These are phyloP conservation scores for Zaprionus kolodkinae DNA, from an alignment of 1,140 invertebrate species.

Conservation along the genomic window DNA sequence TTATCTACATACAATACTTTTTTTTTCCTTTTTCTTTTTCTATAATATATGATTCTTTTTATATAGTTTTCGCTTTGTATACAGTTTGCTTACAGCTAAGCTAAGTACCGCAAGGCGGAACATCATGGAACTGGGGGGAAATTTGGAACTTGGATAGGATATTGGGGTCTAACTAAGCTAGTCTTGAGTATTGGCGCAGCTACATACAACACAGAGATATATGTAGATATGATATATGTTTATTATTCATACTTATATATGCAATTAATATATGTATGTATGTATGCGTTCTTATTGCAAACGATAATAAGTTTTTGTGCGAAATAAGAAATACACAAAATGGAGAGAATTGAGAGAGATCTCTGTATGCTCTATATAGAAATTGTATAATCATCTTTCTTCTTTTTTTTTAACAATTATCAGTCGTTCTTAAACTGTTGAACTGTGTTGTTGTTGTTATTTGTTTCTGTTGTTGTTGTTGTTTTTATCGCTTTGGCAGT, in stretches of 20 bases:
- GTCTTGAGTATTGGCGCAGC: slow-evolving; percentile 34
- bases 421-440: slow-evolving; percentile 68
- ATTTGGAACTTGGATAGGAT: not conserved
- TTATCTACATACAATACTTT: slow-evolving; percentile 26
- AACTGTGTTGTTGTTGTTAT: slow-evolving; percentile 45
- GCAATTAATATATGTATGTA: slow-evolving; percentile 2
- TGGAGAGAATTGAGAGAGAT: slow-evolving; percentile 7
- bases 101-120: slow-evolving; percentile 18
- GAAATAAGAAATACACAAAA: slow-evolving; percentile 32
- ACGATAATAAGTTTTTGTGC: slow-evolving; percentile 31
- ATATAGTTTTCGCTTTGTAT: slow-evolving; percentile 35
- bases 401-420: slow-evolving; percentile 41
- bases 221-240: slow-evolving; percentile 15
- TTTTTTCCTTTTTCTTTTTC: not conserved
- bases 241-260: slow-evolving; percentile 15
- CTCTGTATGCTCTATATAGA: slow-evolving; percentile 14
- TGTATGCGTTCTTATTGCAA: slow-evolving; percentile 28
- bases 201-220: slow-evolving; percentile 38
- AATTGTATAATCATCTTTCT: slow-evolving; percentile 15
- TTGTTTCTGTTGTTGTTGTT: slow-evolving; percentile 8
- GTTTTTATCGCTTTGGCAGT: slow-evolving; percentile 70
- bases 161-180: slow-evolving; percentile 30
- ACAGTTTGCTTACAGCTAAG: slow-evolving; percentile 55
- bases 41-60: slow-evolving; percentile 28
- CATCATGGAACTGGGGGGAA: too few relatives aligned